phyloP scores from a whole-genome alignment of 2,113 vertebrate genomes.

The Agelaius tricolor region DNA sequence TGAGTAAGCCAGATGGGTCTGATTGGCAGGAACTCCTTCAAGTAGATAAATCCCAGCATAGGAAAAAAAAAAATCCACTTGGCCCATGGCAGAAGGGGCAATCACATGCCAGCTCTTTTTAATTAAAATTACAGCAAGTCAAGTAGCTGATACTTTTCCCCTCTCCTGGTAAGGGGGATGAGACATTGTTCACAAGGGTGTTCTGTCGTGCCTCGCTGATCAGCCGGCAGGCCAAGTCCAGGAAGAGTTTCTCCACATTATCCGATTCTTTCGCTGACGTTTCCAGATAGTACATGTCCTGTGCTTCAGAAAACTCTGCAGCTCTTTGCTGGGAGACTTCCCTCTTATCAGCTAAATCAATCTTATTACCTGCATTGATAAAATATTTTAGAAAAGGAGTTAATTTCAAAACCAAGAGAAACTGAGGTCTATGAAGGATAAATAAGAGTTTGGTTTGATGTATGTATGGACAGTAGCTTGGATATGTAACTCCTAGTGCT shows the following conservation, averaged over 20 bases:
- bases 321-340: conserved; percentile 94
- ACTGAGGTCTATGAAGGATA: neutral
- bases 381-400: conserved; percentile 31
- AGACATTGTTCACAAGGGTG: conserved; percentile 94
- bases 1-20: conserved; percentile 48
- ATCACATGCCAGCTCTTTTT: conserved; percentile 57
- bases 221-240: conserved; percentile 94
- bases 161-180: conserved; percentile 92
- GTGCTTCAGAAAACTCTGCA: conserved; percentile 92
- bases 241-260: conserved; percentile 98
- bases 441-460: neutral
- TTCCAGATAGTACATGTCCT: conserved; percentile 98
- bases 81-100: conserved; percentile 31
- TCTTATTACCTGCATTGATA: conserved; percentile 90
- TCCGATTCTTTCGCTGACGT: conserved; percentile 98
- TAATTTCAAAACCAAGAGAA: neutral
- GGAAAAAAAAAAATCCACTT: neutral
- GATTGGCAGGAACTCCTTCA: conserved; percentile 37
- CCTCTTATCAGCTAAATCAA: conserved; percentile 93
- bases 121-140: conserved; percentile 98
- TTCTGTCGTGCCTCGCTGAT: conserved; percentile 96
- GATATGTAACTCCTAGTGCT: neutral
- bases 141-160: conserved; percentile 97
- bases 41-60: conserved; percentile 41
- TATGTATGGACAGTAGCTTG: neutral